Evolutionary conservation across 2,888 invertebrate species (phyloP).

Genomic region (Trisateles emortualis): DNA sequence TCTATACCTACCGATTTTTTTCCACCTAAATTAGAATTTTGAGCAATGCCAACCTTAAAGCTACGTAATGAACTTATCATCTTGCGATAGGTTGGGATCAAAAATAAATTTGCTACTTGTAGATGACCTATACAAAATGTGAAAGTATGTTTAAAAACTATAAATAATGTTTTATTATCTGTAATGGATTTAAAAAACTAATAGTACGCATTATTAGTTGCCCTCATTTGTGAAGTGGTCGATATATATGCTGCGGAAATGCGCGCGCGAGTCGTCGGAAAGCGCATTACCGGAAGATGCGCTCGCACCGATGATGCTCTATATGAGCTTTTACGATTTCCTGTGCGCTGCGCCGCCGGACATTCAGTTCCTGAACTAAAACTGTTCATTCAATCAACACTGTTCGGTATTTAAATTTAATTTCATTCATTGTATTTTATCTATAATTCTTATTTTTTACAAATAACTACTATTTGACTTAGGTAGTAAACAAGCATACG

Average conservation of each 20-base stretch:
- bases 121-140: too few species aligned
- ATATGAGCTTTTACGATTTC: constrained; percentile 85
- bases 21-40: too few species aligned
- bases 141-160: too few species aligned
- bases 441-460: not conserved
- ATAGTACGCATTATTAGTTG: constrained; percentile 43
- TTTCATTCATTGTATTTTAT: not conserved
- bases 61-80: too few species aligned
- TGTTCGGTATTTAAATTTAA: constrained; percentile 31
- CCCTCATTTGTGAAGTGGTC: constrained; percentile 66
- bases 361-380: constrained; percentile 57
- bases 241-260: constrained; percentile 69
- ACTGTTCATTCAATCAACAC: constrained; percentile 58
- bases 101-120: too few species aligned
- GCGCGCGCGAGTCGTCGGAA: constrained; percentile 69
- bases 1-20: too few species aligned
- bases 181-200: too few species aligned
- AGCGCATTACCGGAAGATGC: constrained; percentile 79
- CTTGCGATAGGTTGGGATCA: too few species aligned
- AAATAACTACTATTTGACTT: too few species aligned
- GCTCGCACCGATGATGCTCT: constrained; percentile 69
- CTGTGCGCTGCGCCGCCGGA: constrained; percentile 68
- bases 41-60: too few species aligned
- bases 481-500: too few species aligned
- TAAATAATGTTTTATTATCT: too few species aligned